phyloP scores from a whole-genome alignment of 2,888 invertebrate species.

The Pardosa pseudoannulata region DNA sequence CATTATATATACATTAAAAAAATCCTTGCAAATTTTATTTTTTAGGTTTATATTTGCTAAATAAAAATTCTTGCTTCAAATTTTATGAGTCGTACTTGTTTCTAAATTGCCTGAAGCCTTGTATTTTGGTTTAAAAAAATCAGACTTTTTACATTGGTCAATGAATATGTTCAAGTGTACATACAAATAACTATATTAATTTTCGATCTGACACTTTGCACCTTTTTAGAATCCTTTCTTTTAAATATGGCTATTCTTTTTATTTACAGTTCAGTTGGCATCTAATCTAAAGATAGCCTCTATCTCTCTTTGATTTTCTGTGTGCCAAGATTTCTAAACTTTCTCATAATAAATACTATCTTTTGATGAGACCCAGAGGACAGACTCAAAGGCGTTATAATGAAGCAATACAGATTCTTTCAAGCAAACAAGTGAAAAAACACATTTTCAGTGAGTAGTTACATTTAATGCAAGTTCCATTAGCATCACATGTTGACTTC shows the following conservation, averaged over 20 bases:
- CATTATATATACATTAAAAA: too few relatives aligned
- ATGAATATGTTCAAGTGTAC: too few relatives aligned
- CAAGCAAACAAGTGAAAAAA: conserved; percentile 47
- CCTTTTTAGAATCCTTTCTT: too few relatives aligned
- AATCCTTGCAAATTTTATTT: too few relatives aligned
- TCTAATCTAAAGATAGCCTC: conserved; percentile 24
- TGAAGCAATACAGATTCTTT: conserved; percentile 55
- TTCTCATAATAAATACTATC: conserved; percentile 3
- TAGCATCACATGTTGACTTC: background rate
- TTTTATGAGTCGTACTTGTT: too few relatives aligned
- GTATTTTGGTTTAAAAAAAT: too few relatives aligned
- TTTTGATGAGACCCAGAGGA: conserved; percentile 42
- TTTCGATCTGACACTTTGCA: too few relatives aligned
- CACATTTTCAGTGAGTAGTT: conserved; percentile 59
- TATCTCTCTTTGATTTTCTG: conserved; percentile 11
- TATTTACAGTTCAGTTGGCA: conserved; percentile 41
- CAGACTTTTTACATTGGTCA: too few relatives aligned
- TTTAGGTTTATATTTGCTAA: too few relatives aligned
- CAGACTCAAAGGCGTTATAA: conserved; percentile 54
- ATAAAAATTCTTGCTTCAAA: too few relatives aligned
- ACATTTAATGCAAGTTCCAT: conserved; percentile 10
- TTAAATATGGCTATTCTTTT: conserved; percentile 22
- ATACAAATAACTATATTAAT: too few relatives aligned
- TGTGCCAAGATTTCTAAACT: conserved; percentile 18
- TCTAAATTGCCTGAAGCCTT: too few relatives aligned